Base-by-base conservation (phyloP, 2,888 invertebrate species). In the Zygogramma bicolorata region DNA sequence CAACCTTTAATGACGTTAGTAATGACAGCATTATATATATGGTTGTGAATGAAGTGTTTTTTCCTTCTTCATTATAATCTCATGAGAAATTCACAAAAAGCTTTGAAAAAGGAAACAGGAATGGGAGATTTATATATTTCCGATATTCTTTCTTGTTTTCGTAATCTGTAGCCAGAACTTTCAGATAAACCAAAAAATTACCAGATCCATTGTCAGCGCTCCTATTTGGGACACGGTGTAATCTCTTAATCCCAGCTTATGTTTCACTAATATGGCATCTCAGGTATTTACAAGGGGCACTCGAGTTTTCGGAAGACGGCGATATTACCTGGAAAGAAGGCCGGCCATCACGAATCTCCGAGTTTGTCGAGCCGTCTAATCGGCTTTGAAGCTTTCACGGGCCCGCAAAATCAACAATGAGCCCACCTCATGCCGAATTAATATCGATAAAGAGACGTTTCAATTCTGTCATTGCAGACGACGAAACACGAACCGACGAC, bases 211-310 rank as follows among this genome's bases (percentile, higher is more conserved):
- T 10, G 46, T 20, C n/a, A 20, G 1, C 2, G 46, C 13, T n/a
- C 27, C n/a, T 53, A n/a, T 53, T 53, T 53, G 53, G 27, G 53
- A 53, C 53, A 53, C 53, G n/a, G 13, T 53, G 53, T 53, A 53
- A 53, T 53, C 58, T 29, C 27, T 1, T 46, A 63, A 63, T 27
- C 63, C 63, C 15, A 46, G 65, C 40, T 73, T 62, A 65, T 63
- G 63, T 65, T 49, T 73, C 66, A 59, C 73, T 70, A 70, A 73
- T 70, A 69, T 18, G 70, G 69, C 65, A 70, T 73, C 49, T 63
- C 46, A 69, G 58, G 73, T 53, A 73, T 73, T 40, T 42, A 42
- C 15, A 20, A 31, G 46, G 68, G 49, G 20, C 60, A 65, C 61
- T 49, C 58, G 67, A 65, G 34, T 73, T 73, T 69, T 63, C 15